Conservation (phyloP, 2,888 invertebrate genomes). For the Eudasyphora cyanicolor region DNA sequence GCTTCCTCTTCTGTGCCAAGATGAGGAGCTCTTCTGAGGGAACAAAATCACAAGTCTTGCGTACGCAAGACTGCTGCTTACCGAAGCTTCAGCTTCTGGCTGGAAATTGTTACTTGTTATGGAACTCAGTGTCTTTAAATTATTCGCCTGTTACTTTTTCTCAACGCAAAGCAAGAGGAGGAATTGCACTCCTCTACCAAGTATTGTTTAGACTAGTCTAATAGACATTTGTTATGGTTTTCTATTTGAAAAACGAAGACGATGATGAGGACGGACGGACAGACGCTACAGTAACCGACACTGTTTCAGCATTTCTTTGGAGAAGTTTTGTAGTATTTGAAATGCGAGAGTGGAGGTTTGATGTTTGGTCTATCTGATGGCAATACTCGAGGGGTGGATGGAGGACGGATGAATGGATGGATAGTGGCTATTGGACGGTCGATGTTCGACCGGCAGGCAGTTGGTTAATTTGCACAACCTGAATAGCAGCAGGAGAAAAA, state of each 20-base stretch:
- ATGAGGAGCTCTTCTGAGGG: background rate
- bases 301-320: background rate
- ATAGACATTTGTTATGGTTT: constrained; percentile 21
- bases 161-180: background rate
- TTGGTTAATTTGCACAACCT: constrained; percentile 71
- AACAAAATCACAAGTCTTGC: background rate
- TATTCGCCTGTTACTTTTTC: background rate
- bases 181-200: too few relatives aligned
- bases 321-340: background rate
- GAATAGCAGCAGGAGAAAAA: constrained; percentile 48
- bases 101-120: constrained; percentile 38
- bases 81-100: constrained; percentile 53
- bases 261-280: too few relatives aligned
- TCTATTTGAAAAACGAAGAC: background rate
- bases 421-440: background rate
- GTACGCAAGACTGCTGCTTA: constrained; percentile 6
- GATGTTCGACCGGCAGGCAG: background rate
- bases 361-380: constrained; percentile 8
- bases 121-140: background rate
- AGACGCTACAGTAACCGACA: background rate
- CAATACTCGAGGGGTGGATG: background rate
- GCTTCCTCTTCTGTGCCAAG: background rate
- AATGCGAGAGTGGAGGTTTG: background rate
- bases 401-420: background rate
- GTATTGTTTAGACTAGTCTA: background rate